Conservation (phyloP, 2,113 vertebrate genomes). For the Gymnarchus niloticus region DNA sequence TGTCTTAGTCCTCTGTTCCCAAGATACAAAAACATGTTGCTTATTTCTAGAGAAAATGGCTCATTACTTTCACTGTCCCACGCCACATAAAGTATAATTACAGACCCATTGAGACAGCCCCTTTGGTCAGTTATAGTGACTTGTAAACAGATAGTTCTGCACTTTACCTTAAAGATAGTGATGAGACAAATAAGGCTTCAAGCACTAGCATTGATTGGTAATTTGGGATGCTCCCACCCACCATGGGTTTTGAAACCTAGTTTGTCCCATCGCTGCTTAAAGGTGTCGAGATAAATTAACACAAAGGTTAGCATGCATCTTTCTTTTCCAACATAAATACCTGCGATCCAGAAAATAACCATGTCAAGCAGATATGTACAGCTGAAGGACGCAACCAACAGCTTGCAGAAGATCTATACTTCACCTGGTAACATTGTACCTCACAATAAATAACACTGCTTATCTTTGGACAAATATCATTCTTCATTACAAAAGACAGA, state of each 20-base stretch:
- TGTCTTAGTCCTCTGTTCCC: slow-evolving; percentile 18
- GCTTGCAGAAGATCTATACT: slow-evolving; percentile 66
- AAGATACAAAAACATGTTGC: slow-evolving; percentile 13
- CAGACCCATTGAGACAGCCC: slow-evolving; percentile 40
- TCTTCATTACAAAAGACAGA: slow-evolving; percentile 61
- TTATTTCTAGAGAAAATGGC: slow-evolving; percentile 27
- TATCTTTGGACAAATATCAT: slow-evolving; percentile 80
- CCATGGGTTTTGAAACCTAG: too few relatives aligned
- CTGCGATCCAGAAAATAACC: slow-evolving; percentile 48
- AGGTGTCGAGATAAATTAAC: slow-evolving; percentile 75
- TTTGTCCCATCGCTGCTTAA: slow-evolving; percentile 35
- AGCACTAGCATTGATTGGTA: too few relatives aligned
- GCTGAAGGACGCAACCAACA: slow-evolving; percentile 67
- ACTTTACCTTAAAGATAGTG: too few relatives aligned
- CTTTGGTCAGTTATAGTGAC: slow-evolving; percentile 75
- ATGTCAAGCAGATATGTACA: slow-evolving; percentile 48
- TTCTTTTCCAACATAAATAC: slow-evolving; percentile 55
- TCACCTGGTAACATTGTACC: slow-evolving; percentile 74
- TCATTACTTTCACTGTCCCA: slow-evolving; percentile 26
- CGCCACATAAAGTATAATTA: slow-evolving; percentile 31
- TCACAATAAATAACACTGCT: slow-evolving; percentile 92
- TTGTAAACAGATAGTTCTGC: slow-evolving; percentile 77
- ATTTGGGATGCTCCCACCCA: too few relatives aligned
- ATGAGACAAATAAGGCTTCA: too few relatives aligned
- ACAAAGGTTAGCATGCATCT: slow-evolving; percentile 68